Percentiles rank a stretch among this genome's conserved stretches.
These are phyloP conservation scores for Coregonus sp. DNA, from an alignment of 2,797 vertebrate genomes.

Conservation along the genomic window DNA sequence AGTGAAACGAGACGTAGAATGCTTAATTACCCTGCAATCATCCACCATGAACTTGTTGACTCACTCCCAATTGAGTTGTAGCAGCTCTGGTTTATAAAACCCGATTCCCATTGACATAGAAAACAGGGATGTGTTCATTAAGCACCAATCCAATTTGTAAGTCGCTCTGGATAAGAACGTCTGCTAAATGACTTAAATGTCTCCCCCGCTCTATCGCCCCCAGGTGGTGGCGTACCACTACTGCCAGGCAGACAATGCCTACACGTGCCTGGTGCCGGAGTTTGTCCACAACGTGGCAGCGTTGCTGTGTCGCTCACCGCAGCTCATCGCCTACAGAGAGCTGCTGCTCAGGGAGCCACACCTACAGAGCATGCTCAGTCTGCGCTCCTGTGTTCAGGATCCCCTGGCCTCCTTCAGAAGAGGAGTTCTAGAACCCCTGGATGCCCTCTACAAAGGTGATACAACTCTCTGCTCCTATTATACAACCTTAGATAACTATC, in stretches of 20 bases:
- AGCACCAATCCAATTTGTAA: too few relatives aligned
- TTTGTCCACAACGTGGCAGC: slow-evolving; percentile 98
- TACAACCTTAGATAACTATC: too few relatives aligned
- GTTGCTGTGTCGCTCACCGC: slow-evolving; percentile 93
- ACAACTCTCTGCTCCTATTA: background rate
- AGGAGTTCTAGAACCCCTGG: slow-evolving; percentile 91
- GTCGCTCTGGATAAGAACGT: too few relatives aligned
- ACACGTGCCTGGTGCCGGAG: slow-evolving; percentile 96
- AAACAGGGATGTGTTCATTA: slow-evolving; percentile 13
- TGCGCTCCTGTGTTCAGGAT: slow-evolving; percentile 95
- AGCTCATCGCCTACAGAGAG: slow-evolving; percentile 90
- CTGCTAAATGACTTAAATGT: too few relatives aligned
- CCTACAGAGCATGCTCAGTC: slow-evolving; percentile 93
- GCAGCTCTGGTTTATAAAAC: slow-evolving; percentile 26
- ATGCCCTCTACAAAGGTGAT: slow-evolving; percentile 91
- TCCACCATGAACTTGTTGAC: slow-evolving; percentile 33
- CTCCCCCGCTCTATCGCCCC: slow-evolving; percentile 40
- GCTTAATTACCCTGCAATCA: slow-evolving; percentile 62
- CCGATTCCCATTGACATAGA: slow-evolving; percentile 18
- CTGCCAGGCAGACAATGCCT: slow-evolving; percentile 97
- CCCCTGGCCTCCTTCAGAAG: slow-evolving; percentile 91
- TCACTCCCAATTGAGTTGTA: slow-evolving; percentile 61
- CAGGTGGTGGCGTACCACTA: slow-evolving; percentile 98
- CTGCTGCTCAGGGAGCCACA: slow-evolving; percentile 93
- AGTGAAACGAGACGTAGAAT: slow-evolving; percentile 54